Conservation (phyloP, 23 tunicate genomes). For the Diplosoma virens region DNA sequence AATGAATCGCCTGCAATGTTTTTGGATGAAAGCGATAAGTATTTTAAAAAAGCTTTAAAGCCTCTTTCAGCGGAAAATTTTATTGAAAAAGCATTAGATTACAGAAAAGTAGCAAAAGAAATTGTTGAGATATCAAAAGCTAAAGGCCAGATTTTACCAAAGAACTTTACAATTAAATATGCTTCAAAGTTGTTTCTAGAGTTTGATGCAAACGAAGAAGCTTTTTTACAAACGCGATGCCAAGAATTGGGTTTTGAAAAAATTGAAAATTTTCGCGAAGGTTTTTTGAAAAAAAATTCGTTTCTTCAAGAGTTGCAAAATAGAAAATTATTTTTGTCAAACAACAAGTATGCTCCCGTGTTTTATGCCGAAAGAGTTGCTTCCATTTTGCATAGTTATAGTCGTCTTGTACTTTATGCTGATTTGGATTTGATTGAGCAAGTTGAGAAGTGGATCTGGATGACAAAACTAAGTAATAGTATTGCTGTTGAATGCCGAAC, state of each 20-base stretch:
- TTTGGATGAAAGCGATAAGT: not conserved
- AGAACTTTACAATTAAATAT: not conserved
- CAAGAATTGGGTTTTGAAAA: not conserved
- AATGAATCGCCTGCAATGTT: not conserved
- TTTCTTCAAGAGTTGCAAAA: not conserved
- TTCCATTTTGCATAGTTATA: slow-evolving; percentile 22
- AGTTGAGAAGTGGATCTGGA: not conserved
- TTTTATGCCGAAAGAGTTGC: slow-evolving; percentile 30
- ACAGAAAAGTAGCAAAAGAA: not conserved
- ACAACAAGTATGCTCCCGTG: not conserved
- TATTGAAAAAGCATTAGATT: too few species aligned
- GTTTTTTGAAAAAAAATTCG: not conserved
- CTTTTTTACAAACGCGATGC: not conserved
- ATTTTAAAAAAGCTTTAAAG: not conserved
- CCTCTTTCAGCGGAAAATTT: not conserved
- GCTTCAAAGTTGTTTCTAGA: not conserved
- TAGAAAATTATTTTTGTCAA: not conserved
- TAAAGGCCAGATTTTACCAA: too few species aligned
- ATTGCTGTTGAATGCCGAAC: not conserved
- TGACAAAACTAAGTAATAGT: not conserved
- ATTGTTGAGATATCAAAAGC: too few species aligned
- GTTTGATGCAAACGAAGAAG: slow-evolving; percentile 1
- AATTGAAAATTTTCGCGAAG: not conserved
- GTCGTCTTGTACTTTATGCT: not conserved
- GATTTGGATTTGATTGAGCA: not conserved